These are phyloP conservation scores for Hiodon alosoides DNA, from an alignment of 2,113 vertebrate genomes.

Conservation along the genomic window DNA sequence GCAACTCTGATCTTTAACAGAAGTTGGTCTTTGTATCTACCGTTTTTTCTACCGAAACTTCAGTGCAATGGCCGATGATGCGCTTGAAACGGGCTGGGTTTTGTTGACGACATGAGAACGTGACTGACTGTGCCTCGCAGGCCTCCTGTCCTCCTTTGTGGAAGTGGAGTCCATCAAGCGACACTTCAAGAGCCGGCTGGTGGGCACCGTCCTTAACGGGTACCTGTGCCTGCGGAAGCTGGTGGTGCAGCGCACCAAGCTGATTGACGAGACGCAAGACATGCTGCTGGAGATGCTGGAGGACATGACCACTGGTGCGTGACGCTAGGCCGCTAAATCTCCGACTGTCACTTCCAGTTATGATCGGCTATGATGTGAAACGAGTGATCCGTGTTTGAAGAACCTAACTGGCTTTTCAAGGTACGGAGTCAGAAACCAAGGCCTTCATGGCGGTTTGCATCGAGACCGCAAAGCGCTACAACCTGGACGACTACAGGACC, in stretches of 20 bases:
- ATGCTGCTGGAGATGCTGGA: constrained; percentile 98
- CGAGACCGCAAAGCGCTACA: constrained; percentile 95
- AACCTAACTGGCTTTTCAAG: constrained; percentile 47
- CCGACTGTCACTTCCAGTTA: too few species aligned
- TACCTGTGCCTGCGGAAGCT: constrained; percentile 93
- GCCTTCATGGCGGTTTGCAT: constrained; percentile 99
- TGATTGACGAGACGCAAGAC: constrained; percentile 96
- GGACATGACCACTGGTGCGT: constrained; percentile 95
- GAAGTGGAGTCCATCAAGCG: constrained; percentile 97
- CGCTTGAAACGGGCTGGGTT: too few species aligned
- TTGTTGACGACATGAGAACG: not conserved
- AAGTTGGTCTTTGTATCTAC: too few species aligned
- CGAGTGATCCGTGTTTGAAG: not conserved
- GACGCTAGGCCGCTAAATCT: too few species aligned
- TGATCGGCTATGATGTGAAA: not conserved
- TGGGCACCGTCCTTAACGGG: constrained; percentile 93
- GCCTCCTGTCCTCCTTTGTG: constrained; percentile 92
- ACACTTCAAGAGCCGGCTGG: constrained; percentile 92
- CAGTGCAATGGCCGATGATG: too few species aligned
- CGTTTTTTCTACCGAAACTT: not conserved
- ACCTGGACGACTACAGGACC: constrained; percentile 91
- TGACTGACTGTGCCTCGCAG: constrained; percentile 47
- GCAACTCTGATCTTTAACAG: too few species aligned
- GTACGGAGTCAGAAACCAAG: constrained; percentile 96
- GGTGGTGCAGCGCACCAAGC: constrained; percentile 96